Evolutionary conservation across 2,888 invertebrate genomes (phyloP), one percentile per base, ranked within the genome.

Genomic region (Balanococcus diminutus): DNA sequence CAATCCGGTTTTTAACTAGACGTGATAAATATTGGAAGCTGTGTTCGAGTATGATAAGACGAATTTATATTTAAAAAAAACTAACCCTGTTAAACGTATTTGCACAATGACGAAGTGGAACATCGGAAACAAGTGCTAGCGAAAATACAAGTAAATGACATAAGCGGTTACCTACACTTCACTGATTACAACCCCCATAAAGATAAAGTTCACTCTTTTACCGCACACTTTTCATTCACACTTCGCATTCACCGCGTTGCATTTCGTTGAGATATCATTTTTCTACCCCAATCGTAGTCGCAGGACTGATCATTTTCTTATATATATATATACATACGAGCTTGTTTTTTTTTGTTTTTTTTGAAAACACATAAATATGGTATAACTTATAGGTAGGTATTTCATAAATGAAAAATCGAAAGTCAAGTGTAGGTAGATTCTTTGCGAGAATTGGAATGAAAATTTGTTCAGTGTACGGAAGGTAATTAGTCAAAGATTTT

Each of bases 131-230:
- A 85, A 85, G 79, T 85, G 85, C 85, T 46, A 72, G 75, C 67
- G 46, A 85, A 79, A 85, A 84, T 84, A 61, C 84, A 36, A 84
- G 84, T 61, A 84, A 84, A 85, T 85, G 85, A 85, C 85, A 85
- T 85, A 85, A 85, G 85, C 85, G 85, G 85, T 85, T 85, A 85
- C 85, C 75, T 85, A 79, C 85, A 85, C 85, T 85, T 85, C 85
- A 85, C 79, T 85, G 85, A 39, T 19, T 79, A 72, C 75, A 75
- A 75, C 75, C 85, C 85, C 79, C 85, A 56, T 75, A 85, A 79
- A 85, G 32, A 85, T 84, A 67, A 72, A 31, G 56, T 84, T 84
- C 84, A 67, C 67, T 61, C 84, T 67, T 32, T 82, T 42, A 42
- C 42, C 42, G 11, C 67, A 22, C 84, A 84, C 84, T 61, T 83